Percentiles rank a stretch among this genome's conserved stretches.
Evolutionary conservation across 1,140 invertebrate species (phyloP).

Genomic region (Aphelenchoides besseyi): DNA sequence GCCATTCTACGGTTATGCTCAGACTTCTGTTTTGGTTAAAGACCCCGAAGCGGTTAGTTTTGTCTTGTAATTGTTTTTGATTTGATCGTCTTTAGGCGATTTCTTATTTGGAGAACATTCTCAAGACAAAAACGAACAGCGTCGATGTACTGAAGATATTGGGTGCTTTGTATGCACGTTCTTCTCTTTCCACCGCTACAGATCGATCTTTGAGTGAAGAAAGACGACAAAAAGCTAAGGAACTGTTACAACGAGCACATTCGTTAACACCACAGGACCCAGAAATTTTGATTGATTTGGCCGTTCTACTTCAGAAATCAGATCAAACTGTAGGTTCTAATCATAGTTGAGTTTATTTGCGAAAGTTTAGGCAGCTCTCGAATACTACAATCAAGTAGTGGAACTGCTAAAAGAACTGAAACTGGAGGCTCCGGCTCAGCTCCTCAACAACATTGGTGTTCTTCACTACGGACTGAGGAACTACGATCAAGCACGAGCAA

Average conservation of each 20-base stretch:
- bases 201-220: conserved; percentile 76
- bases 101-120: conserved; percentile 95
- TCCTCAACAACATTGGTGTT: conserved; percentile 93
- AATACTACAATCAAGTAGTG: conserved; percentile 87
- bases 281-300: conserved; percentile 97
- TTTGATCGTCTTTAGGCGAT: conserved; percentile 78
- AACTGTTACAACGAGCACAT: conserved; percentile 72
- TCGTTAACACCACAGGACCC: conserved; percentile 96
- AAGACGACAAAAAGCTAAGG: conserved; percentile 75
- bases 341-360: too few relatives aligned
- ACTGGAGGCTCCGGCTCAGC: conserved; percentile 91
- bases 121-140: conserved; percentile 93
- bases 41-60: conserved; percentile 85
- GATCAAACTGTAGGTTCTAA: conserved; percentile 76
- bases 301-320: conserved; percentile 91
- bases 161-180: conserved; percentile 83
- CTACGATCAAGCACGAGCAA: conserved; percentile 64
- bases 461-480: conserved; percentile 74
- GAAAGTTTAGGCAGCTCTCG: conserved; percentile 70
- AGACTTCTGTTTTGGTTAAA: conserved; percentile 97
- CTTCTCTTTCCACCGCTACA: conserved; percentile 74
- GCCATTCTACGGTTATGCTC: conserved; percentile 93
- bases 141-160: conserved; percentile 99
- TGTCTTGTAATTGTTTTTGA: conserved; percentile 25
- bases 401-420: conserved; percentile 87